Base-by-base conservation (phyloP, 2,888 invertebrate species). In the Drosophila mimica region DNA sequence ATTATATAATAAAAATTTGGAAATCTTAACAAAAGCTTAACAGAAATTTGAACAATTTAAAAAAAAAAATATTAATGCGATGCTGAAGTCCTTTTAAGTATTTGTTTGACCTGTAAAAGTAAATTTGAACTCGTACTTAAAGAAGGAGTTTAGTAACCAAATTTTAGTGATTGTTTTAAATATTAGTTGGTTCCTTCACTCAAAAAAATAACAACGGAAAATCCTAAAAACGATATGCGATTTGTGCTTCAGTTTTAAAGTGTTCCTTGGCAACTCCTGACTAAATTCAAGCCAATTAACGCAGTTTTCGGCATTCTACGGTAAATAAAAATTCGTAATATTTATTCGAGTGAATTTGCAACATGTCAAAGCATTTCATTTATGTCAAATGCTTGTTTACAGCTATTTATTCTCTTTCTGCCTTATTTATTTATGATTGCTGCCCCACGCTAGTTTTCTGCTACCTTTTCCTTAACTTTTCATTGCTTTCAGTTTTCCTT, bases 321-420 rank as follows among this genome's bases (percentile, higher is more conserved):
- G 1, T 4, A 36, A 49, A 56, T 46, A 4, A 1, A 4, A 20
- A 20, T 4, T 46, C 36, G 66, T 79, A 52, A 43, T 56, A 59
- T 74, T 73, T 71, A 75, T 78, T 75, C 56, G 62, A 67, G 52
- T 73, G 69, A 75, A 70, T 69, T 81, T 74, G 63, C 63, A 72
- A 66, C 54, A 85, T 85, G 88, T 84, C 85, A 89, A 89, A 89
- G 88, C 85, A 70, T 89, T 85, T 78, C 82, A 84, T 89, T 85
- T 78, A 67, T 74, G 76, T 74, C 75, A 80, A 53, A 56, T 49
- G 59, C 60, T 81, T 76, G 56, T 56, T 65, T 64, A 57, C 49
- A 52, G 57, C 36, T 56, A 61, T 54, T 70, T 65, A 60, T 61
- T 48, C 20, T 31, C 34, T 43, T 25, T 63, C 61, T 76, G 61